Base-by-base conservation (phyloP, 2,888 invertebrate genomes). In the Chymomyza amoena region DNA sequence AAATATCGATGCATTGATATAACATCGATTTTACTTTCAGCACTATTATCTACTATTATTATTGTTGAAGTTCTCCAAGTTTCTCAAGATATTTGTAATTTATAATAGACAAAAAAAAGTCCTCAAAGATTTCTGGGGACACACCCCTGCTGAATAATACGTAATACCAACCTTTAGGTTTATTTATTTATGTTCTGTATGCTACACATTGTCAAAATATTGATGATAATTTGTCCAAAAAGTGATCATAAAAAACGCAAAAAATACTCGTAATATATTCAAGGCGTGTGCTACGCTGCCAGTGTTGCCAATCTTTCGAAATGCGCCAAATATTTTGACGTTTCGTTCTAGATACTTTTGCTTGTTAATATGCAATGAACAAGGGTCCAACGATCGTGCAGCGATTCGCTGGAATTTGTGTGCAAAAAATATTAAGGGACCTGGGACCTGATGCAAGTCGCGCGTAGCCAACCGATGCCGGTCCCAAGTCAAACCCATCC, bases 291-390 rank as follows among this genome's bases (percentile, higher is more conserved):
- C 9, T 63, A 10, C 71, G 66, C 54, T 1, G 32, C 32, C 32
- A 39, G 59, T 32, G 54, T 32, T 63, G 66, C 39, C 39, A 45
- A 45, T 45, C 39, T 45, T 45, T 45, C 72, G 66, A 77, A 72
- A 82, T 84, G 84, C 80, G 85, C 83, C 85, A 79, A 81, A 84
- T 84, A 80, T 87, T 87, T 87, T 75, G 84, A 87, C 84, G 77
- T 79, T 75, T 88, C 83, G 88, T 86, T 86, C 85, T 81, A 45
- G 13, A 45, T 45, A 87, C 81, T 77, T 86, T 77, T 78, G 71
- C 70, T 64, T 25, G 18, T 57, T 57, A 57, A 25, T 57, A 57
- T 57, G 57, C 57, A 57, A 7, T 45, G 39, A 13, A 45, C 68
- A 76, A 66, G 59, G n/a, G 50, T 15, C 28, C 51, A 51, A 18